Evolutionary conservation across 2,888 invertebrate species (phyloP), one percentile per base, ranked within the genome.

Genomic region (Dascillus cervinus): DNA sequence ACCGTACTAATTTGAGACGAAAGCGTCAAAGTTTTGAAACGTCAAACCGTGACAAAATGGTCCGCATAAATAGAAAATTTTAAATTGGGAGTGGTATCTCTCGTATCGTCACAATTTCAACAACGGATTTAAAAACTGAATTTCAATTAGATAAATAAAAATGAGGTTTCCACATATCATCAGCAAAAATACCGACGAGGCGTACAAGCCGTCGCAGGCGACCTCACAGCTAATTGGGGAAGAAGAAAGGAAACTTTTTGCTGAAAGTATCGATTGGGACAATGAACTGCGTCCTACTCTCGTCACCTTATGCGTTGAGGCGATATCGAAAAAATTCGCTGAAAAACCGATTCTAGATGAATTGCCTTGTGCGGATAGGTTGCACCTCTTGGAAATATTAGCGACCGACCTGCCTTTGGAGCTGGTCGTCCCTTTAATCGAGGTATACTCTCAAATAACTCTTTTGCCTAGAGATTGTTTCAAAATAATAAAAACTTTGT

Each of bases 301-400:
- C 20, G 58, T 64, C 5, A 53, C 57, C 5, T 46, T 70, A 24
- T 74, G 74, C 46, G 64, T 75, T 15, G 58, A 66, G 48, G 64
- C 65, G 35, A 55, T 76, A 32, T 60, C 66, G 22, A 61, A 65
- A 40, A 62, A 68, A 46, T 75, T 75, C 44, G 58, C 67, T 26
- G 60, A 62, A 32, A 53, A 70, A 29, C 74, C 74, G 25, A 63
- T 77, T n/a, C 58, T 78, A 1, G 53, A 71, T 8, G 62, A 58
- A 32, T 60, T 80, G 17, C 67, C 77, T 6, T 70, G 71, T 44
- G 68, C 68, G 37, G 78, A 80, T 48, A 56, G 69, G 15, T 70
- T 75, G 44, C 62, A 69, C 32, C 59, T 81, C 2, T 66, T 79
- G 56, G 79, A 79, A 60, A 60, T 75, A 33, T 65, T 74, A 41